Percentiles rank a stretch among this genome's conserved stretches.
Evolutionary conservation across 2,888 invertebrate species (phyloP).

Genomic region (Nebria salina): DNA sequence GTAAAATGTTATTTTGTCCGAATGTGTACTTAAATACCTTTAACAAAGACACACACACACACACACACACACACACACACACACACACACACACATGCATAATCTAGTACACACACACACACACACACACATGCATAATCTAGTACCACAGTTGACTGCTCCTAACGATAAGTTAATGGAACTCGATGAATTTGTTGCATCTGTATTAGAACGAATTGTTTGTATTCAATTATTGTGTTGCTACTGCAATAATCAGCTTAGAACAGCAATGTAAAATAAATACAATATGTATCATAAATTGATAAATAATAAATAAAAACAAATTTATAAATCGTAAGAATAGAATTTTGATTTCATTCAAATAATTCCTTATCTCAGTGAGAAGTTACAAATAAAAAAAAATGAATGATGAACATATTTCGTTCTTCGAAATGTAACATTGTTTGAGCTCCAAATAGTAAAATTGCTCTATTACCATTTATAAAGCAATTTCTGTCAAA

Average conservation of each 20-base stretch:
- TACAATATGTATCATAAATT: too few species aligned
- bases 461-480: too few species aligned
- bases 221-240: not conserved
- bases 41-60: constrained; percentile 2
- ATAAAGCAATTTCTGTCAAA: too few species aligned
- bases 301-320: too few species aligned
- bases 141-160: not conserved
- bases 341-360: too few species aligned
- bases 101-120: constrained; percentile 19
- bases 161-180: not conserved
- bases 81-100: constrained; percentile 10
- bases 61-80: constrained; percentile 8
- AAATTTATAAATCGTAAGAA: too few species aligned
- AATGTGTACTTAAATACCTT: constrained; percentile 31
- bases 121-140: not conserved
- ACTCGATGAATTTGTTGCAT: not conserved
- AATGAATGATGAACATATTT: too few species aligned
- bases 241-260: not conserved
- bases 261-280: too few species aligned
- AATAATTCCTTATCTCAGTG: too few species aligned
- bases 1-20: constrained; percentile 35
- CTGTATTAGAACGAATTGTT: not conserved
- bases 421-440: too few species aligned
- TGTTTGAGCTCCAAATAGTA: too few species aligned
- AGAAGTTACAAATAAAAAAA: too few species aligned